Evolutionary conservation across 2,797 vertebrate species (phyloP).

Genomic region (Tamandua tetradactyla): DNA sequence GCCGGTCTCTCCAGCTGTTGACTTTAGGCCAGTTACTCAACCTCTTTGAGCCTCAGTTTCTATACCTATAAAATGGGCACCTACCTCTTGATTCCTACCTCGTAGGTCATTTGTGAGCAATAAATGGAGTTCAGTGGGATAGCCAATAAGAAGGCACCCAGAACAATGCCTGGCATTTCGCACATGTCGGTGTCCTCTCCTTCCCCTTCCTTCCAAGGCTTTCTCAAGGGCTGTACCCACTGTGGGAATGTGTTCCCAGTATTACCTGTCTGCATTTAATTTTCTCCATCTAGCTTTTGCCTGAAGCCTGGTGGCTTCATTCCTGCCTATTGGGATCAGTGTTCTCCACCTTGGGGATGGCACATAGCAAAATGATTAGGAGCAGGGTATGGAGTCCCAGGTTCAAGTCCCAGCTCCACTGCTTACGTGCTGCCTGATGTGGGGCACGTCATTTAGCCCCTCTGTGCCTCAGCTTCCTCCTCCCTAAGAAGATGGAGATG

Average conservation of each 20-base stretch:
- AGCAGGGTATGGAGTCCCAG: background rate
- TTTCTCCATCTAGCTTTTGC: background rate
- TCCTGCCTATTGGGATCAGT: background rate
- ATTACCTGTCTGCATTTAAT: background rate
- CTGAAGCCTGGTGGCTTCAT: background rate
- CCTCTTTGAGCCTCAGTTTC: background rate
- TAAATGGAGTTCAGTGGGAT: background rate
- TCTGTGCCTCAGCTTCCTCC: background rate
- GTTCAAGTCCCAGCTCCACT: background rate
- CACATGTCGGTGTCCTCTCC: background rate
- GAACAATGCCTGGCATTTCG: background rate
- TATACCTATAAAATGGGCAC: background rate
- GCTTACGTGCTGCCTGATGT: background rate
- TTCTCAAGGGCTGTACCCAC: background rate
- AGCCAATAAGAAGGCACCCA: background rate
- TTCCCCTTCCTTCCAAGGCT: background rate
- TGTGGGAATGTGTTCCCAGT: background rate
- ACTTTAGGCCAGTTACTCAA: background rate
- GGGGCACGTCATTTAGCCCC: background rate
- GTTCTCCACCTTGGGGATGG: background rate
- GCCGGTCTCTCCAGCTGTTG: background rate
- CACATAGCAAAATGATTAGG: background rate
- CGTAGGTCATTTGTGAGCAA: background rate
- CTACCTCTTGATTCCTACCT: background rate
- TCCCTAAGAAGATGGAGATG: background rate